Base-by-base conservation (phyloP, 2,888 invertebrate genomes). In the Elysia crispata region DNA sequence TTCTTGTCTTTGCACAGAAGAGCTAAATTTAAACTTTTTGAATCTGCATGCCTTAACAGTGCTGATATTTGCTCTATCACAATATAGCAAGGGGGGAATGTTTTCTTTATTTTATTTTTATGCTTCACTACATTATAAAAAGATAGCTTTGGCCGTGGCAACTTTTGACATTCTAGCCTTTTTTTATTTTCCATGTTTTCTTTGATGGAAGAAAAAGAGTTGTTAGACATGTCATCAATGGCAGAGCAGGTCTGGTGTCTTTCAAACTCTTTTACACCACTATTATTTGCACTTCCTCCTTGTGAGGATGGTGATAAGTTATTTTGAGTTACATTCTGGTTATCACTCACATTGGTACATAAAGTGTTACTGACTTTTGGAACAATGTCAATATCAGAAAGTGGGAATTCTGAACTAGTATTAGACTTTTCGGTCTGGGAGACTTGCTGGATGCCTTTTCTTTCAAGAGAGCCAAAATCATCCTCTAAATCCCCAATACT, bases 71-170 rank as follows among this genome's bases (percentile, higher is more conserved):
- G 41, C 41, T 41, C 41, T 11, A 76, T 20, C 28, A 80, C 76
- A n/a, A 80, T 64, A 80, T 30, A 80, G 49, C 80, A 80, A 15
- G 80, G 80, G 25, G 60, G 76, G 76, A 80, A 80, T 64, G 66
- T 30, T 23, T 73, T 74, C 50, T 31, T 75, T 11, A 80, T 76
- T 30, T 72, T 54, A 18, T 72, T 76, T n/a, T 76, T 76, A 33
- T 80, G 49, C 31, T 70, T 80, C n/a, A 30, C 33, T 3, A 76
- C 60, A 73, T 80, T 57, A 31, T 49, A 80, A 13, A 66, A 33
- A 15, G 1, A 11, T 18, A 49, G 28, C 60, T 69, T 69, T 13
- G 57, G 28, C 62, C 28, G 25, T 0, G 75, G 76, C n/a, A 75
- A 62, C 13, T 60, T 69, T 33, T 70, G 67, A 13, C 50, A n/a